Conservation (phyloP, 53 echinoderm and acorn worm genomes). For the Hippasteria phrygiana region DNA sequence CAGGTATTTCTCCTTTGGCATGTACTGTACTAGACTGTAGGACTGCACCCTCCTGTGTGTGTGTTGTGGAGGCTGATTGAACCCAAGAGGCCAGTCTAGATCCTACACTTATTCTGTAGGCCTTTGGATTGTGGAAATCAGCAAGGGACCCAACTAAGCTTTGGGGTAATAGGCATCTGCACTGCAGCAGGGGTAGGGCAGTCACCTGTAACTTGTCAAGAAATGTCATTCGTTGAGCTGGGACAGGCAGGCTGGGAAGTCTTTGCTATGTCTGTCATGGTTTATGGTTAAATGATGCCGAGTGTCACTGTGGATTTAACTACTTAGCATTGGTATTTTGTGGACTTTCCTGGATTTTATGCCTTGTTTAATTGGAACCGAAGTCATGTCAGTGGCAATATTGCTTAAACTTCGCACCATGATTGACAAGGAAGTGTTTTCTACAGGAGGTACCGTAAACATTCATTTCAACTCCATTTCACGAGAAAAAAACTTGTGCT, state of each 20-base stretch:
- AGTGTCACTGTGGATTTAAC: not conserved
- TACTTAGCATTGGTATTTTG: not conserved
- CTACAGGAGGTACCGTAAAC: constrained; percentile 33
- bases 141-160: not conserved
- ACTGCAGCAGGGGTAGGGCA: not conserved
- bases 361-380: not conserved
- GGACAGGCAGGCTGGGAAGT: not conserved
- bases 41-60: not conserved
- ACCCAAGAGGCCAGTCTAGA: not conserved
- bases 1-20: constrained; percentile 42
- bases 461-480: not conserved
- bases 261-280: not conserved
- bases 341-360: not conserved
- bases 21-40: not conserved
- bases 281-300: not conserved
- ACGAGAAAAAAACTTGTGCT: no score
- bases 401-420: constrained; percentile 25
- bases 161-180: not conserved
- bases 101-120: not conserved
- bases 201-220: constrained; percentile 3
- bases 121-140: not conserved
- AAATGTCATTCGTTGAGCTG: not conserved
- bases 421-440: constrained; percentile 50
- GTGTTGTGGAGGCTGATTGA: constrained; percentile 8
- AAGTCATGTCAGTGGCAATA: constrained; percentile 36